A percentile compares a stretch with the other conserved stretches of the same genome.
These are phyloP conservation scores for Xiphorhynchus elegans DNA, from an alignment of 2,113 vertebrate species.

Conservation along the genomic window DNA sequence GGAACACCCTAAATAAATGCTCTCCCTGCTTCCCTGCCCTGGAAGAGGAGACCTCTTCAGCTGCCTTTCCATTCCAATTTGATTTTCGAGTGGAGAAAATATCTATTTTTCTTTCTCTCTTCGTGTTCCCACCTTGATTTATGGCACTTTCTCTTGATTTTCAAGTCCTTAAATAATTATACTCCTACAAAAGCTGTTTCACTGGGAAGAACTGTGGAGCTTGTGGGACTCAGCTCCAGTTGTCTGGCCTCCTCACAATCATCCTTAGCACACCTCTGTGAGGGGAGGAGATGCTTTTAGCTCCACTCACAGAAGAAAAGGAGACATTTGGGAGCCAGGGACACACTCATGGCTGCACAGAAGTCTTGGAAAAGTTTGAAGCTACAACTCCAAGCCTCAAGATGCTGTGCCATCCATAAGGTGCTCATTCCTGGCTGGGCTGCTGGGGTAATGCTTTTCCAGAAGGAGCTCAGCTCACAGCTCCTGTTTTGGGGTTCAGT, in stretches of 20 bases:
- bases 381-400: background rate
- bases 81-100: background rate
- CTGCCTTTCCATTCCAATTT: background rate
- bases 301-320: background rate
- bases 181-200: background rate
- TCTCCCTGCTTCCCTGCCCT: background rate
- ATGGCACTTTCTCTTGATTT: background rate
- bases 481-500: background rate
- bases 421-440: background rate
- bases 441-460: background rate
- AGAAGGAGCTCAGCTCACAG: background rate
- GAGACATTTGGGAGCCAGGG: background rate
- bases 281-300: background rate
- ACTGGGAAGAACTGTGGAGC: background rate
- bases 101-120: background rate
- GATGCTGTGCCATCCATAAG: background rate
- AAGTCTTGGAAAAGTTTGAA: background rate
- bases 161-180: background rate
- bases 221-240: background rate
- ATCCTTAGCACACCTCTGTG: background rate
- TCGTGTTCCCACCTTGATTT: background rate
- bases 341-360: background rate
- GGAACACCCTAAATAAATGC: background rate
- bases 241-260: background rate
- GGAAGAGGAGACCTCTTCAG: background rate